A percentile compares a stretch with the other conserved stretches of the same genome.
Conservation (phyloP, 2,888 invertebrate species). For the Trichacis sp. region DNA sequence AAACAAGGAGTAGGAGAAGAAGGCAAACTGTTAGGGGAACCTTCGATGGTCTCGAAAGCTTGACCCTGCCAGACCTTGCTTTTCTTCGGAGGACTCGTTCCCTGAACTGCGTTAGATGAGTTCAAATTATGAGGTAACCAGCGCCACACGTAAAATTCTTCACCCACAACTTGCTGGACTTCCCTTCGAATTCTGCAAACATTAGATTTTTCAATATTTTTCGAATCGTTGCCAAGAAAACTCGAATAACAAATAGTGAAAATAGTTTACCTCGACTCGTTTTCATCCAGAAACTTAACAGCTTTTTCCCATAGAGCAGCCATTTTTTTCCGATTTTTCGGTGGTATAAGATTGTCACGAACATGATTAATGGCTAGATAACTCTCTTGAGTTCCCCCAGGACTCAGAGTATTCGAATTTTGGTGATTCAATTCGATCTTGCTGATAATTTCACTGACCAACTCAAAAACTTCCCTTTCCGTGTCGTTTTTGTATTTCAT, state of each 20-base stretch:
- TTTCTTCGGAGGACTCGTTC: constrained; percentile 53
- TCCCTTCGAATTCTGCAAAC: constrained; percentile 81
- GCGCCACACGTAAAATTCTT: constrained; percentile 92
- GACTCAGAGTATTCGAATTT: constrained; percentile 75
- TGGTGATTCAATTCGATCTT: constrained; percentile 74
- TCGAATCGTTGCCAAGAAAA: no score
- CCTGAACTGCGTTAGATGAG: constrained; percentile 50
- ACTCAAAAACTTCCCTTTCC: constrained; percentile 62
- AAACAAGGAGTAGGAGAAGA: constrained; percentile 92
- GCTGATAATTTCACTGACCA: constrained; percentile 71
- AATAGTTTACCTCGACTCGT: constrained; percentile 81
- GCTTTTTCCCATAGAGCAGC: constrained; percentile 87
- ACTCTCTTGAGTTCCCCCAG: constrained; percentile 72
- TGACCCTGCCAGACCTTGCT: constrained; percentile 93
- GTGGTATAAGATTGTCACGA: constrained; percentile 88
- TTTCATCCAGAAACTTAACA: constrained; percentile 81
- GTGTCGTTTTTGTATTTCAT: constrained; percentile 58
- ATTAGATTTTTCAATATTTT: no score
- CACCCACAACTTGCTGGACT: constrained; percentile 88
- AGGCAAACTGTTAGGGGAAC: constrained; percentile 81
- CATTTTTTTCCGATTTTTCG: constrained; percentile 81
- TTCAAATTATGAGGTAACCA: constrained; percentile 76
- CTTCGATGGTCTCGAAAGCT: constrained; percentile 89
- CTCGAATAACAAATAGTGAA: no score
- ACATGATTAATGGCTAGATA: constrained; percentile 90